Evolutionary conservation across 2,888 invertebrate species (phyloP).

Genomic region (Melanargia galathea): DNA sequence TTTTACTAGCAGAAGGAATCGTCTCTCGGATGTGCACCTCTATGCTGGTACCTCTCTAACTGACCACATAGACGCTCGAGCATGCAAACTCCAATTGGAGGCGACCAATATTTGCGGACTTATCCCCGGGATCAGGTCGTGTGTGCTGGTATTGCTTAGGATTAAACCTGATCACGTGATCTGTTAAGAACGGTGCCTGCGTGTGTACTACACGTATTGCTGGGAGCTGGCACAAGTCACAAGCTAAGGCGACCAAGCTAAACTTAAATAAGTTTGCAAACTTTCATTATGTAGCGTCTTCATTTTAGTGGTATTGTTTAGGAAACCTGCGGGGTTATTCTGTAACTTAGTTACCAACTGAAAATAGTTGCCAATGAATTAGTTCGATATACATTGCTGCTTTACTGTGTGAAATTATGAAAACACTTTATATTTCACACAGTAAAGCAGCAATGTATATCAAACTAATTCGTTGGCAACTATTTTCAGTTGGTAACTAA

Average conservation of each 20-base stretch:
- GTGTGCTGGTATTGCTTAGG: constrained; percentile 60
- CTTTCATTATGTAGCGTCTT: too few relatives aligned
- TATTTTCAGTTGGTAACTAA: too few relatives aligned
- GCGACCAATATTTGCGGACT: constrained; percentile 62
- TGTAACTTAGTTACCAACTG: too few relatives aligned
- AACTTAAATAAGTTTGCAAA: too few relatives aligned
- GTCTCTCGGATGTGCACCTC: not conserved
- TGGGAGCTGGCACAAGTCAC: constrained; percentile 44
- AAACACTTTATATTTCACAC: too few relatives aligned
- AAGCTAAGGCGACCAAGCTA: constrained; percentile 21
- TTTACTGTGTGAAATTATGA: too few relatives aligned
- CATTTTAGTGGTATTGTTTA: too few relatives aligned
- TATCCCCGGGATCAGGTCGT: constrained; percentile 60
- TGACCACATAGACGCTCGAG: constrained; percentile 36
- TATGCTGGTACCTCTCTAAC: constrained; percentile 20
- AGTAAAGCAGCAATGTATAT: too few relatives aligned
- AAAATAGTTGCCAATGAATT: too few relatives aligned
- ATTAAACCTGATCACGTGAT: constrained; percentile 69
- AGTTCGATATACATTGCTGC: too few relatives aligned
- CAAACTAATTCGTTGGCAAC: too few relatives aligned
- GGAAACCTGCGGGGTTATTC: too few relatives aligned
- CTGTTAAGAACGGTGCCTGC: constrained; percentile 61
- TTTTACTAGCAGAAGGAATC: not conserved
- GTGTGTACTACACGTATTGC: constrained; percentile 67
- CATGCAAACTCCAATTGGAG: constrained; percentile 38